Percentiles rank a stretch among this genome's conserved stretches.
Conservation (phyloP, 2,797 vertebrate species). For the Eospalax fontanierii region DNA sequence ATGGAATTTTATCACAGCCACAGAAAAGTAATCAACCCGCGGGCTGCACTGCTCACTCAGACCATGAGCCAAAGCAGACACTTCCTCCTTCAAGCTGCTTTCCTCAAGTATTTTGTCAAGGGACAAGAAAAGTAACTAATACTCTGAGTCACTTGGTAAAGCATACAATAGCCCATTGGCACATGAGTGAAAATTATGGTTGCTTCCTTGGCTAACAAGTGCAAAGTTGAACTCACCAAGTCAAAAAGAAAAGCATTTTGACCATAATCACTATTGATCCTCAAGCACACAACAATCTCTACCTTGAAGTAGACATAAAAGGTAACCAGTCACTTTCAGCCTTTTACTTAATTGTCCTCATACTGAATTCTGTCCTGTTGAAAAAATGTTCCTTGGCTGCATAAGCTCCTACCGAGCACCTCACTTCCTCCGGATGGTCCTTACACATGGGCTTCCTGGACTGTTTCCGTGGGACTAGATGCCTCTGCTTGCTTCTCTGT, state of each 20-base stretch:
- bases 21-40: no score
- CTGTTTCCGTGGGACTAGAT: background rate
- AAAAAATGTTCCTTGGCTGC: background rate
- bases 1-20: no score
- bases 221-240: background rate
- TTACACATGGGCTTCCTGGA: background rate
- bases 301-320: background rate
- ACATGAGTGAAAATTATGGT: no score
- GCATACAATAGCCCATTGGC: background rate
- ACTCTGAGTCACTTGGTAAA: background rate
- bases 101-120: background rate
- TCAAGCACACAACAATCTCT: accelerated
- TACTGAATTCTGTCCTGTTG: background rate
- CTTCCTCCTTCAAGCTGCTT: background rate
- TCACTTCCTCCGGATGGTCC: background rate
- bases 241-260: background rate
- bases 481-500: background rate
- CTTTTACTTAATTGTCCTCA: background rate
- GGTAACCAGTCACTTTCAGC: accelerated
- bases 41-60: no score
- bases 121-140: background rate
- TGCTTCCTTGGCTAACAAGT: background rate
- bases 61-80: background rate
- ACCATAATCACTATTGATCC: background rate
- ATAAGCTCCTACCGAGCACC: accelerated